phyloP scores from a whole-genome alignment of 2,797 vertebrate species.

The Lagorchestes hirsutus region DNA sequence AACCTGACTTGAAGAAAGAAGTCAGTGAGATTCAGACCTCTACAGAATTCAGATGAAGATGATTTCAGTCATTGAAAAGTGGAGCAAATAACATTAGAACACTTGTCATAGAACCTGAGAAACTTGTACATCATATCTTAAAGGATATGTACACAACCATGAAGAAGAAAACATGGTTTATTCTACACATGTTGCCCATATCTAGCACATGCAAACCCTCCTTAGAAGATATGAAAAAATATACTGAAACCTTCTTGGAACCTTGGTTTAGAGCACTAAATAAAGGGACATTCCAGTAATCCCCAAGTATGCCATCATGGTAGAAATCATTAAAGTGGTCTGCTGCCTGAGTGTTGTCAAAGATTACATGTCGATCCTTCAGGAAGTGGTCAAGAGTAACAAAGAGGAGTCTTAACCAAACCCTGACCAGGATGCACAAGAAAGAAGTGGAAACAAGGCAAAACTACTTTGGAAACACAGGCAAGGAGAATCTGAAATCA shows the following conservation, averaged over 20 bases:
- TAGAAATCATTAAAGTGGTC: constrained; percentile 90
- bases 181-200: constrained; percentile 95
- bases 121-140: constrained; percentile 94
- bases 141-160: constrained; percentile 93
- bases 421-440: constrained; percentile 49
- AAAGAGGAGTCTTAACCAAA: constrained; percentile 69
- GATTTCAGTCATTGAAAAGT: constrained; percentile 94
- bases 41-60: constrained; percentile 84
- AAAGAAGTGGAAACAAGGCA: constrained; percentile 69
- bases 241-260: constrained; percentile 91
- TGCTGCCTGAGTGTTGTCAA: constrained; percentile 95
- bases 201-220: constrained; percentile 95
- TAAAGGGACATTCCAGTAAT: constrained; percentile 91
- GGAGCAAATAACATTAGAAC: constrained; percentile 97
- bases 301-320: constrained; percentile 90
- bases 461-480: constrained; percentile 52
- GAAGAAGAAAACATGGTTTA: constrained; percentile 93
- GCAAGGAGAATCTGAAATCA: constrained; percentile 55
- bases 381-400: constrained; percentile 92
- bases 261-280: constrained; percentile 96
- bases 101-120: constrained; percentile 93
- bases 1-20: constrained; percentile 87
- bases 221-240: constrained; percentile 94
- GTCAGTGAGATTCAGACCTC: constrained; percentile 90
- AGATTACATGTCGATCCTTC: constrained; percentile 94